phyloP scores from a whole-genome alignment of 2,888 invertebrate species.

The Volucella inflata region DNA sequence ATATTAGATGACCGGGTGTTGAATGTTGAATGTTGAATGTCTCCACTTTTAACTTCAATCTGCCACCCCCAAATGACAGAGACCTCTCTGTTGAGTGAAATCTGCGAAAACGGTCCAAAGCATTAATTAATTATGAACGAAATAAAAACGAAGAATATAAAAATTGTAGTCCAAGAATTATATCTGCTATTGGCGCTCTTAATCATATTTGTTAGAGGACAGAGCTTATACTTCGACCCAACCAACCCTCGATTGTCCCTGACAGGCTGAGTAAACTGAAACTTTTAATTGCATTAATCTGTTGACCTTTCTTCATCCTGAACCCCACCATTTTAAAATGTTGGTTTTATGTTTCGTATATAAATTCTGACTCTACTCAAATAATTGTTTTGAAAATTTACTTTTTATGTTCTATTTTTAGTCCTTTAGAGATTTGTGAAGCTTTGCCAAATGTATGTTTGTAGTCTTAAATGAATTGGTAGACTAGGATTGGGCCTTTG shows the following conservation, averaged over 20 bases:
- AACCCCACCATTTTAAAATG: slow-evolving; percentile 18
- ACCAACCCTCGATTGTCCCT: not conserved
- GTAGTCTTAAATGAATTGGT: too few relatives aligned
- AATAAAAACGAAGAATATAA: slow-evolving; percentile 15
- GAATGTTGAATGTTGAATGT: too few relatives aligned
- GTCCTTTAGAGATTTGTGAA: too few relatives aligned
- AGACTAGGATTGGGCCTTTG: too few relatives aligned
- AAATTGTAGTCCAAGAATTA: slow-evolving; percentile 30
- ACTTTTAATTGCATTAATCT: slow-evolving; percentile 70
- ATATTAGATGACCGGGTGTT: not conserved
- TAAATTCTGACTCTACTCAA: slow-evolving; percentile 27
- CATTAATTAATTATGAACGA: slow-evolving; percentile 55
- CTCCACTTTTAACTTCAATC: not conserved
- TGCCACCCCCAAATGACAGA: not conserved
- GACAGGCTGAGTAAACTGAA: slow-evolving; percentile 47
- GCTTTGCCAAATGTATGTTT: too few relatives aligned
- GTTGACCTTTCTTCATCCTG: slow-evolving; percentile 52
- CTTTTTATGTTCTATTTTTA: too few relatives aligned
- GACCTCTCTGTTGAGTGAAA: not conserved
- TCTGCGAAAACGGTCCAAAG: slow-evolving; percentile 15
- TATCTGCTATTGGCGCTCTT: slow-evolving; percentile 21
- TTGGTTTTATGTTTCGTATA: slow-evolving; percentile 46
- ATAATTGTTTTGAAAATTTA: slow-evolving; percentile 24
- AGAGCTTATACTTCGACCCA: slow-evolving; percentile 1
- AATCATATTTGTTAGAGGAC: slow-evolving; percentile 27